Evolutionary conservation across 2,888 invertebrate genomes (phyloP).

Genomic region (Panopea generosa): DNA sequence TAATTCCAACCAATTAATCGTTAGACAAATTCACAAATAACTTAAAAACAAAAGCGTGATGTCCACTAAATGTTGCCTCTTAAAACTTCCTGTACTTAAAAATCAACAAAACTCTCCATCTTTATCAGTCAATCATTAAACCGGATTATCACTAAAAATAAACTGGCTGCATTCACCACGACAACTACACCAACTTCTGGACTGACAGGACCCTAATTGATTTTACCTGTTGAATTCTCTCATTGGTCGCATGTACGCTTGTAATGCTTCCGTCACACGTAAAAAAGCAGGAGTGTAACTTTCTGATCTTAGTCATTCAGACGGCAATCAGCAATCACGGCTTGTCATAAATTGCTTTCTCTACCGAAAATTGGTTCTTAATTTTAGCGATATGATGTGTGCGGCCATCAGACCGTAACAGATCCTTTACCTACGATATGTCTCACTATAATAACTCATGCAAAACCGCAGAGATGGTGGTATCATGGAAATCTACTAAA

Average conservation of each 20-base stretch:
- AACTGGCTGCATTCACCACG: too few species aligned
- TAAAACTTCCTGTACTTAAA: too few species aligned
- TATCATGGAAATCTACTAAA: slow-evolving; percentile 19
- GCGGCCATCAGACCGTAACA: slow-evolving; percentile 36
- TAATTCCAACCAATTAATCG: too few species aligned
- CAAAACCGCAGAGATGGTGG: neutral
- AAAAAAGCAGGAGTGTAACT: slow-evolving; percentile 50
- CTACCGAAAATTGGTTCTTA: slow-evolving; percentile 54
- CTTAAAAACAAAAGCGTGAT: too few species aligned
- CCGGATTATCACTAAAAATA: too few species aligned
- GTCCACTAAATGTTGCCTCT: too few species aligned
- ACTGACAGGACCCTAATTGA: slow-evolving; percentile 28
- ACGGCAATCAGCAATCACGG: slow-evolving; percentile 29
- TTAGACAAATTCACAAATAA: too few species aligned
- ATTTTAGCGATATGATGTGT: slow-evolving; percentile 36
- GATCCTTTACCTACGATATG: slow-evolving; percentile 17
- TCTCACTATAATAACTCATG: neutral
- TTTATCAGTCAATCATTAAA: too few species aligned
- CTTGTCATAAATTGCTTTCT: slow-evolving; percentile 48
- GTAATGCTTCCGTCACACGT: slow-evolving; percentile 35
- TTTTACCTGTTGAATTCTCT: slow-evolving; percentile 51
- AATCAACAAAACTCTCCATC: too few species aligned
- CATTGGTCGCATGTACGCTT: slow-evolving; percentile 19
- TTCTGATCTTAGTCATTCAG: slow-evolving; percentile 32
- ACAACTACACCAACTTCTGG: too few species aligned